Evolutionary conservation across 1,140 invertebrate genomes (phyloP), one percentile per base, ranked within the genome.

Genomic region (Stegodyphus mimosarum): DNA sequence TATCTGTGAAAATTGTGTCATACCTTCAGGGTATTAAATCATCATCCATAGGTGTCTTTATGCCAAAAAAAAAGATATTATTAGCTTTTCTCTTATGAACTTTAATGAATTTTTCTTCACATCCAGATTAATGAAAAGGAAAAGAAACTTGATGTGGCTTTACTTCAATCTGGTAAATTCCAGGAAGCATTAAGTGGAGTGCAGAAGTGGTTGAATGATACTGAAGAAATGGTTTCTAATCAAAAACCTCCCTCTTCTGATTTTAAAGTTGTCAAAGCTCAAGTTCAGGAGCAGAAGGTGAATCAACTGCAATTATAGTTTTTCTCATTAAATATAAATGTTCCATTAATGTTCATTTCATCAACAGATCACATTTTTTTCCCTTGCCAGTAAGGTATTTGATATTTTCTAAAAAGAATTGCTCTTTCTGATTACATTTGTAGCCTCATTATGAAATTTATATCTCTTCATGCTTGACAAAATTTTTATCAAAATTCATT

Each of bases 201-300:
- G 13, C 93, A 96, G 87, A 96, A 97, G 89, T 99, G 98, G 98
- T 90, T 87, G 66, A 63, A 63, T 52, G 97, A 98, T 88, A 98
- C 96, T 0, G 97, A 98, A 90, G 96, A 99, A 87, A 95, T 99
- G 94, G 96, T 99, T 11, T 94, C 95, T 63, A 98, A 99, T 91
- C 98, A 99, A 91, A 97, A 98, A 91, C 94, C 97, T 64, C 97
- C 97, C 10, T 98, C 97, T 0, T 95, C 96, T 7, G 98, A 99
- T 89, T 98, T 97, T 90, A 99, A 99, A 91, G 98, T 99, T 0
- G 96, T 98, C 1, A 99, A 99, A 89, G 97, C 96, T 1, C 97
- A 99, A 89, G 89, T 98, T 17, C 97, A 98, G 91, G 97, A 98
- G 89, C 96, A 97, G 89, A 98, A 98, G 91, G 93, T 94, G 89